Conservation (phyloP, 2,797 vertebrate genomes). For the Tenualosa ilisha region DNA sequence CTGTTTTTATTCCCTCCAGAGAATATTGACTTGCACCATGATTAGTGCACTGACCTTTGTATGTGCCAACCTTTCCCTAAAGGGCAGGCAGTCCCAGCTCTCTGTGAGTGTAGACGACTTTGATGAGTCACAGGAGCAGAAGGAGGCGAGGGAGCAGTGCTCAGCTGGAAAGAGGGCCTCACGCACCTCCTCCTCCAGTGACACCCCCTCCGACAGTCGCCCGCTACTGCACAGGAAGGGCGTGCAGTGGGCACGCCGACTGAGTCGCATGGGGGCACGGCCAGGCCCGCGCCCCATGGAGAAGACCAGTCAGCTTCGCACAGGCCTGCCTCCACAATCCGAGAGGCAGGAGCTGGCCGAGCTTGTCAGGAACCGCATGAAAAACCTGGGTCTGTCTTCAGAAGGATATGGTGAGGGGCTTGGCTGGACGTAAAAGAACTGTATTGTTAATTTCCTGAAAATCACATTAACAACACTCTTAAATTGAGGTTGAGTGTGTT, state of each 20-base stretch:
- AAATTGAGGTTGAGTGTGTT: background rate
- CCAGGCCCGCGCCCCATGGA: conserved; percentile 72
- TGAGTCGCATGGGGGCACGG: conserved; percentile 75
- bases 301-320: conserved; percentile 74
- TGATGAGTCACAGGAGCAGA: conserved; percentile 78
- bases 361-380: conserved; percentile 83
- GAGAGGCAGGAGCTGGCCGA: conserved; percentile 82
- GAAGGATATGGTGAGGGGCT: conserved; percentile 68
- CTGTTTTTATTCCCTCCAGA: background rate
- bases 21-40: background rate
- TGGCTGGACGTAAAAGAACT: background rate
- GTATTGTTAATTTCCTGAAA: background rate
- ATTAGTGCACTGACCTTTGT: conserved; percentile 7
- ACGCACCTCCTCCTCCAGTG: conserved; percentile 56
- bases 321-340: conserved; percentile 75
- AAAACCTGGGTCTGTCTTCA: conserved; percentile 80
- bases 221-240: conserved; percentile 75
- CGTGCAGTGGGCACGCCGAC: conserved; percentile 79
- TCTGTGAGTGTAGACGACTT: conserved; percentile 80
- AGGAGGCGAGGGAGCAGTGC: conserved; percentile 51
- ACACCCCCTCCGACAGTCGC: conserved; percentile 68
- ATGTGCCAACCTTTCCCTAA: background rate
- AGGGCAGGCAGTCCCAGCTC: conserved; percentile 72
- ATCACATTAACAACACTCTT: background rate
- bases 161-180: conserved; percentile 67